phyloP scores from a whole-genome alignment of 2,888 invertebrate genomes.

The Rotaria macrura region DNA sequence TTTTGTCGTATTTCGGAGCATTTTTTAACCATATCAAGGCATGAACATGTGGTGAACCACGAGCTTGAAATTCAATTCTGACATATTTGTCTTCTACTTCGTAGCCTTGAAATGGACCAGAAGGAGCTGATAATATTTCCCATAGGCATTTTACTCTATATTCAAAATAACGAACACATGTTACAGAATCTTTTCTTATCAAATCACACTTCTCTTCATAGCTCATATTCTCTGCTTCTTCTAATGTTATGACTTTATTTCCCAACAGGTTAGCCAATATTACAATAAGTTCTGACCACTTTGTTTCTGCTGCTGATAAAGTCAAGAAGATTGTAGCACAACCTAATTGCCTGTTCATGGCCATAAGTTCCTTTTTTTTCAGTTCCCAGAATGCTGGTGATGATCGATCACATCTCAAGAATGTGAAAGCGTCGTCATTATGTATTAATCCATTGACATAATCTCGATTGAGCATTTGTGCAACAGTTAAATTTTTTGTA shows the following conservation, averaged over 20 bases:
- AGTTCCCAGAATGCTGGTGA: constrained; percentile 16
- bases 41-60: constrained; percentile 16
- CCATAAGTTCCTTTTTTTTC: constrained; percentile 21
- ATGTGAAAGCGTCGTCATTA: too few relatives aligned
- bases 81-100: neutral
- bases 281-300: constrained; percentile 7
- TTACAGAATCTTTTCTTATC: neutral
- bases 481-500: too few relatives aligned
- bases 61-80: constrained; percentile 26
- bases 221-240: neutral
- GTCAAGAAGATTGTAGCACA: neutral
- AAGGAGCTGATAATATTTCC: neutral
- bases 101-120: constrained; percentile 8
- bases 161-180: constrained; percentile 16
- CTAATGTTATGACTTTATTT: neutral
- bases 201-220: neutral
- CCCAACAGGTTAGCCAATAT: neutral
- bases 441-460: too few relatives aligned
- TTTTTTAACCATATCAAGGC: constrained; percentile 31
- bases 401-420: too few relatives aligned
- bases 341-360: neutral
- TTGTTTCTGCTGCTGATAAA: neutral
- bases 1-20: constrained; percentile 22
- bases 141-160: neutral
- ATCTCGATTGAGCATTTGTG: too few relatives aligned